Conservation (phyloP, 1,140 invertebrate genomes). For the Zaprionus davidi region DNA sequence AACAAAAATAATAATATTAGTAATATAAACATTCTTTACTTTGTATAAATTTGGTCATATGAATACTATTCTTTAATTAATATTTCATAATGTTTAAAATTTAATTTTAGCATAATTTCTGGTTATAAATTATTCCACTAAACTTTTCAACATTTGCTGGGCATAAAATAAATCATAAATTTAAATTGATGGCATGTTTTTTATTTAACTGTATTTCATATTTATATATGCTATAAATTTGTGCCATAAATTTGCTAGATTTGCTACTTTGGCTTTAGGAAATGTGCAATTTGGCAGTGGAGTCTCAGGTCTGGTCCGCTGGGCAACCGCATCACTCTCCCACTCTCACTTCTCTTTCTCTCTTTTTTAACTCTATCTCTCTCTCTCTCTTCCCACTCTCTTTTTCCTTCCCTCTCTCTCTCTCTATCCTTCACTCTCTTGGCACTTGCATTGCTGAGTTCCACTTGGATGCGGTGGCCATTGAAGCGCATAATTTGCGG, state of each 20-base stretch:
- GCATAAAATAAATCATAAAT: not conserved
- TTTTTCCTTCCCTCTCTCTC: not conserved
- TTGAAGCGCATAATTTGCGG: slow-evolving; percentile 79
- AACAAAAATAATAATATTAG: too few species aligned
- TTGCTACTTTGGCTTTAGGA: slow-evolving; percentile 14
- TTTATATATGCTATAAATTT: not conserved
- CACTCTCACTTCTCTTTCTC: too few species aligned
- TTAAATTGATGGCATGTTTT: not conserved
- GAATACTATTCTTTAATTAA: too few species aligned
- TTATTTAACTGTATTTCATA: not conserved
- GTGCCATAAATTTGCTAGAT: not conserved
- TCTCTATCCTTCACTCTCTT: not conserved
- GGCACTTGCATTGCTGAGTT: slow-evolving; percentile 42
- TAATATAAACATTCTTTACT: not conserved
- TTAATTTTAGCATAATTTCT: too few species aligned
- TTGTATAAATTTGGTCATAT: not conserved
- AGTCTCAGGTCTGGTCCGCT: not conserved
- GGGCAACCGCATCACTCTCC: not conserved
- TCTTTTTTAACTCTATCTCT: too few species aligned
- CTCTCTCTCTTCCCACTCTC: not conserved
- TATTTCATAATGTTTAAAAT: too few species aligned
- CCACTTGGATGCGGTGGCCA: slow-evolving; percentile 54
- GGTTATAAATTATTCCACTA: too few species aligned
- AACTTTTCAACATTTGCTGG: too few species aligned
- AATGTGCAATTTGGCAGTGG: slow-evolving; percentile 29